Conservation (phyloP, 2,888 invertebrate species). For the Halictus quadricinctus region DNA sequence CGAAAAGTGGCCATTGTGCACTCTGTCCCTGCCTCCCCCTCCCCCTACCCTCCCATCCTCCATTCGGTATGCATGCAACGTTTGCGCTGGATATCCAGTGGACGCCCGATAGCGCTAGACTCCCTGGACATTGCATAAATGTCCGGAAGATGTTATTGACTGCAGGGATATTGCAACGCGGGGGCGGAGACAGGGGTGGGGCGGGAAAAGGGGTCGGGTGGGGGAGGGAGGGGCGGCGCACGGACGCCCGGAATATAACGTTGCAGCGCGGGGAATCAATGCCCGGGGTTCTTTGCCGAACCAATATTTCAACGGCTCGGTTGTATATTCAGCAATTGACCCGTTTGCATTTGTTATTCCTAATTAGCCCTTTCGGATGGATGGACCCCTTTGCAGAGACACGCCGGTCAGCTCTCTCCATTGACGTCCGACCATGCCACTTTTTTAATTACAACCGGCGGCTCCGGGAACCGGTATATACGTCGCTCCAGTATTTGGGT, state of each 20-base stretch:
- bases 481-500: background rate
- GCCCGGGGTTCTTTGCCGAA: constrained; percentile 20
- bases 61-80: constrained; percentile 58
- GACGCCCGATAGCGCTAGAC: constrained; percentile 37
- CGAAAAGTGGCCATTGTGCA: constrained; percentile 55
- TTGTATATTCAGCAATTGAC: background rate
- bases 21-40: background rate
- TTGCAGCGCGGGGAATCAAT: constrained; percentile 21
- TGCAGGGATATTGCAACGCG: constrained; percentile 49
- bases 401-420: background rate
- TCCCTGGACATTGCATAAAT: constrained; percentile 55
- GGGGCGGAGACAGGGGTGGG: background rate
- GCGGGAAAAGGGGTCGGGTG: background rate
- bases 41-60: background rate
- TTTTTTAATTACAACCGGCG: background rate
- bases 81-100: constrained; percentile 46
- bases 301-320: constrained; percentile 15
- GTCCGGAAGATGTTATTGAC: constrained; percentile 60
- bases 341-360: constrained; percentile 1
- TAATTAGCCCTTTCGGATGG: constrained; percentile 12
- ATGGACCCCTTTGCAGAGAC: background rate
- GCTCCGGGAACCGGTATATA: background rate
- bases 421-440: background rate
- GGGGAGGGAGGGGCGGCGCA: background rate
- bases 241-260: constrained; percentile 19